Conservation (phyloP, 2,888 invertebrate genomes). For the Didymodactylos carnosus region DNA sequence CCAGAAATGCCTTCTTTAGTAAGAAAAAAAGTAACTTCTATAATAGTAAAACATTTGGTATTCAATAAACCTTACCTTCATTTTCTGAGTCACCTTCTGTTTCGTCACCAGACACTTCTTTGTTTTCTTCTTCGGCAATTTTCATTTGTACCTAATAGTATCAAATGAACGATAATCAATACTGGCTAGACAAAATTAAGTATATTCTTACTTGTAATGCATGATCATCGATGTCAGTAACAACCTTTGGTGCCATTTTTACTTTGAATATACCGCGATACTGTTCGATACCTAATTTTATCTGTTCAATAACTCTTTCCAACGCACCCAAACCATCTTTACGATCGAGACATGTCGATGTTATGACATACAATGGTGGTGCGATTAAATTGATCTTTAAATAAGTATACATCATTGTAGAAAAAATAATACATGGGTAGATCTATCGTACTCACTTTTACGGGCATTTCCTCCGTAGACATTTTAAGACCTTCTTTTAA, state of each 20-base stretch:
- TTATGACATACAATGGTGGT: conserved; percentile 92
- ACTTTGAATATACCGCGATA: conserved; percentile 1
- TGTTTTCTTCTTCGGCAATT: conserved; percentile 3
- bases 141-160: neutral
- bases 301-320: conserved; percentile 3
- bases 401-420: neutral
- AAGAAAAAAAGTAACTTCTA: neutral
- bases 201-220: neutral
- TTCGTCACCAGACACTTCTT: conserved; percentile 5
- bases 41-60: neutral
- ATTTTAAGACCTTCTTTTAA: conserved; percentile 67
- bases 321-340: conserved; percentile 6
- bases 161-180: neutral
- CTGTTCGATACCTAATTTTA: conserved; percentile 1
- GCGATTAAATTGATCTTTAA: conserved; percentile 73
- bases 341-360: conserved; percentile 29
- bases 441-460: conserved; percentile 52
- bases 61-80: neutral
- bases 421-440: neutral
- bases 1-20: neutral
- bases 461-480: conserved; percentile 76
- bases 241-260: conserved; percentile 8
- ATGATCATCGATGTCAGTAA: conserved; percentile 6
- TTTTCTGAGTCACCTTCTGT: conserved; percentile 2
- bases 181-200: no score